Evolutionary conservation across 2,888 invertebrate species (phyloP).

Genomic region (Stramonita haemastoma): DNA sequence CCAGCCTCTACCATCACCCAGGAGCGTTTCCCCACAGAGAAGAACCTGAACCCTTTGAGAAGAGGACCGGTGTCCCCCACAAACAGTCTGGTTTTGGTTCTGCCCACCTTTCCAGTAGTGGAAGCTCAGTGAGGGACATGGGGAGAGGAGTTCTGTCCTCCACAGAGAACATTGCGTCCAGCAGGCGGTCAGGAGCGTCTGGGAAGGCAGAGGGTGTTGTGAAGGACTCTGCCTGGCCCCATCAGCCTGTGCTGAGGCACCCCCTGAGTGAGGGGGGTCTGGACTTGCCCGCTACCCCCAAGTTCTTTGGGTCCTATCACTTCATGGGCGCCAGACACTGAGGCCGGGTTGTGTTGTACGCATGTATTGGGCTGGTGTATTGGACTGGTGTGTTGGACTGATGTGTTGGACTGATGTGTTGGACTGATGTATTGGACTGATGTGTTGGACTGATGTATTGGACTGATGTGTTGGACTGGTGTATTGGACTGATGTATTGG

Average conservation of each 20-base stretch:
- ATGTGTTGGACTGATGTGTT: too few species aligned
- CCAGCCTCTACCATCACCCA: neutral
- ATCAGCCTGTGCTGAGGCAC: neutral
- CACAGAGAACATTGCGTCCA: neutral
- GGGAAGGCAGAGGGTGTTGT: neutral
- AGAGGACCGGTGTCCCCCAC: neutral
- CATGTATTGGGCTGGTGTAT: too few species aligned
- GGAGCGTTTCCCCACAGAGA: neutral
- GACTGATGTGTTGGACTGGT: too few species aligned
- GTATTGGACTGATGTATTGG: too few species aligned
- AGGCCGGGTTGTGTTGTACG: neutral
- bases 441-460: too few species aligned
- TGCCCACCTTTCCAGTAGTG: too few species aligned
- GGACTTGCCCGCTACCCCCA: slow-evolving; percentile 28
- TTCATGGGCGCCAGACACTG: slow-evolving; percentile 23
- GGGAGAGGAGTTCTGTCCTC: neutral
- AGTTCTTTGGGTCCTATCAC: slow-evolving; percentile 15
- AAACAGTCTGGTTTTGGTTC: neutral
- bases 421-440: too few species aligned
- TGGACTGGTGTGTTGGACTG: too few species aligned
- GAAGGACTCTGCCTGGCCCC: neutral
- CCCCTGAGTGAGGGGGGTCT: neutral
- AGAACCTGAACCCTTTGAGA: neutral
- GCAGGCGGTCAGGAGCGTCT: neutral
- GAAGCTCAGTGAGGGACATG: neutral